Evolutionary conservation across 2,797 vertebrate species (phyloP).

Genomic region (Sebastes cheni): DNA sequence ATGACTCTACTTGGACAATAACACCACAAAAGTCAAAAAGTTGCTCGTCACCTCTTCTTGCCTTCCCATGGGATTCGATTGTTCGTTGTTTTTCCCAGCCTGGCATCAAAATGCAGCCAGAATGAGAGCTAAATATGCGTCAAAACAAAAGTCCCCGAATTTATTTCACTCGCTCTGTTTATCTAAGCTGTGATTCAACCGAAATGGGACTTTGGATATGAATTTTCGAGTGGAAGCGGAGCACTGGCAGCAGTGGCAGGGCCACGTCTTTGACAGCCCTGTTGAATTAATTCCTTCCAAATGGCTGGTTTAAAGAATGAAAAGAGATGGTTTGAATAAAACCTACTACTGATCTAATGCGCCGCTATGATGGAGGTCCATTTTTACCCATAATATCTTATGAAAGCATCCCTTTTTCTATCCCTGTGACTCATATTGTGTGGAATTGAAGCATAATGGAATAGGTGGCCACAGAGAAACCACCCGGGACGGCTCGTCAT

Average conservation of each 20-base stretch:
- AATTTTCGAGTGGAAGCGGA: slow-evolving; percentile 44
- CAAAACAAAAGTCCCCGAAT: slow-evolving; percentile 44
- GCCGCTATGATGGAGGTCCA: slow-evolving; percentile 42
- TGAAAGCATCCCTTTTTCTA: slow-evolving; percentile 38
- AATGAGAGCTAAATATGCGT: slow-evolving; percentile 39
- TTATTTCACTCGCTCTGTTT: slow-evolving; percentile 46
- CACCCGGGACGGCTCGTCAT: slow-evolving; percentile 56
- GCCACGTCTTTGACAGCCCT: slow-evolving; percentile 43
- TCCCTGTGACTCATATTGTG: slow-evolving; percentile 63
- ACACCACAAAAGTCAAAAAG: slow-evolving; percentile 13
- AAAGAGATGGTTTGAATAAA: slow-evolving; percentile 54
- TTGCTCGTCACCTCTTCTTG: slow-evolving; percentile 8
- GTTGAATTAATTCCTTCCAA: slow-evolving; percentile 56
- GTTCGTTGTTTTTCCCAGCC: slow-evolving; percentile 30
- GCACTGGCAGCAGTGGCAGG: slow-evolving; percentile 29
- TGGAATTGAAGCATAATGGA: slow-evolving; percentile 55
- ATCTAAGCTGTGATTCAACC: slow-evolving; percentile 50
- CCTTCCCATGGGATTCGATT: slow-evolving; percentile 35
- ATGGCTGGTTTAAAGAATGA: slow-evolving; percentile 49
- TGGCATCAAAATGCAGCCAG: slow-evolving; percentile 17
- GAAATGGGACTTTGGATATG: slow-evolving; percentile 51
- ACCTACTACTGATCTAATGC: slow-evolving; percentile 43
- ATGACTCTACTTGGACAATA: slow-evolving; percentile 7
- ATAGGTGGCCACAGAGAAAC: slow-evolving; percentile 39
- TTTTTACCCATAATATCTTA: slow-evolving; percentile 49